Percentiles rank a stretch among this genome's conserved stretches.
Evolutionary conservation across 2,888 invertebrate genomes (phyloP).

Genomic region (Orthosia gracilis): DNA sequence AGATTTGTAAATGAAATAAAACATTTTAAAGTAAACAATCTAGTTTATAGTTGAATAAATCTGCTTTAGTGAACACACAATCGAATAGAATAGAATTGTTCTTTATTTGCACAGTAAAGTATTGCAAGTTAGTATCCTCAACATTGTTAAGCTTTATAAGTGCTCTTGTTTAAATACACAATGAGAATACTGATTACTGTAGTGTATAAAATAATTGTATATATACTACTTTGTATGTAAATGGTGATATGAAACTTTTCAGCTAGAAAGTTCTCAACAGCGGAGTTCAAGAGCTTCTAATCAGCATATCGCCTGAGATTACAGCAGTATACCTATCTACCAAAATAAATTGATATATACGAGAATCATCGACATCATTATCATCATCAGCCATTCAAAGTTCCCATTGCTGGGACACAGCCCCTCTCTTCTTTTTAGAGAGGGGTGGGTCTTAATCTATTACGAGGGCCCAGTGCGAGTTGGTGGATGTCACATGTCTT

Average conservation of each 20-base stretch:
- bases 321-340: too few species aligned
- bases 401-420: too few species aligned
- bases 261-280: not conserved
- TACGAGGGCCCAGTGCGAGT: too few species aligned
- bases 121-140: not conserved
- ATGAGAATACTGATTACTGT: not conserved
- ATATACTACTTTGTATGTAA: not conserved
- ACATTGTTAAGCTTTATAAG: not conserved
- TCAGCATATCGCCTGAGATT: not conserved
- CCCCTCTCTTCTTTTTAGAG: too few species aligned
- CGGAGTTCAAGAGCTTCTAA: not conserved
- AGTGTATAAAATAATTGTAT: not conserved
- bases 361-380: too few species aligned
- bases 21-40: not conserved
- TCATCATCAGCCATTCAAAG: too few species aligned
- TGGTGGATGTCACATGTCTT: too few species aligned
- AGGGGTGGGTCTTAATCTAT: too few species aligned
- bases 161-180: slow-evolving; percentile 22
- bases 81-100: too few species aligned
- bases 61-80: not conserved
- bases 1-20: slow-evolving; percentile 4
- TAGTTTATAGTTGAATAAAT: slow-evolving; percentile 12
- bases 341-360: not conserved
- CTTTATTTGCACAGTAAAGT: too few species aligned
- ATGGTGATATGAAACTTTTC: not conserved